These are phyloP conservation scores for Edolisoma coerulescens DNA, from an alignment of 2,113 vertebrate species.

Conservation along the genomic window DNA sequence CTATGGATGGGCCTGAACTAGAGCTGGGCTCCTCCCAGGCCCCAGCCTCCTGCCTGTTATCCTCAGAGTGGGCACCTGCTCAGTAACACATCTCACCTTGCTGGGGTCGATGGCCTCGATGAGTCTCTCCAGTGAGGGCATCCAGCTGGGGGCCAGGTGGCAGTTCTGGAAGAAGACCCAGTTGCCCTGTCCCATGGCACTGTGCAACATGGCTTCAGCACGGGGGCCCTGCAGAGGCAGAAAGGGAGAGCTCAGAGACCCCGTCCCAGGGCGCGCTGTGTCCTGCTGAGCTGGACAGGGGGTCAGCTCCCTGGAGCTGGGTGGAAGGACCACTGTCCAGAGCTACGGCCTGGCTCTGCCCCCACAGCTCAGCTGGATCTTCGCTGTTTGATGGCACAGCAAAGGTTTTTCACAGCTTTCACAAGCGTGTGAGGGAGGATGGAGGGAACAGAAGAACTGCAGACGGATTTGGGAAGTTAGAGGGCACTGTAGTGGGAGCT, in stretches of 20 bases:
- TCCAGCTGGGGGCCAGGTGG: constrained; percentile 94
- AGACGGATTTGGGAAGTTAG: background rate
- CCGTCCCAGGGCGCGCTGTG: fast-evolving
- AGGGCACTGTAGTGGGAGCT: background rate
- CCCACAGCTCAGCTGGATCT: background rate
- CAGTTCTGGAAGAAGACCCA: constrained; percentile 98
- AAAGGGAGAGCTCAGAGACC: background rate
- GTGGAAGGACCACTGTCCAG: background rate
- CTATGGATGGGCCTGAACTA: background rate
- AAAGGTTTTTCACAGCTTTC: background rate
- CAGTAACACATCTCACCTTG: constrained; percentile 70
- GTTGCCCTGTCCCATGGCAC: constrained; percentile 85
- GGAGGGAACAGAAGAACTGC: background rate
- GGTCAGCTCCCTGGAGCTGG: background rate
- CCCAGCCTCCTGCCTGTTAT: background rate
- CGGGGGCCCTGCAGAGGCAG: constrained; percentile 76
- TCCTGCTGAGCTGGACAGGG: background rate
- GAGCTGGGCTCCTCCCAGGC: background rate
- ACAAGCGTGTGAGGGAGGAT: background rate
- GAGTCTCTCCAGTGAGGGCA: constrained; percentile 87
- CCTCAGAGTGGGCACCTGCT: background rate
- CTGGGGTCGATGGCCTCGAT: constrained; percentile 81
- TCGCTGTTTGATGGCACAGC: background rate
- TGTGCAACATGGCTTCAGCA: constrained; percentile 85
- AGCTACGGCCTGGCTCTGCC: background rate